Base-by-base conservation (phyloP, 2,113 vertebrate species). In the Calidris pygmaea region DNA sequence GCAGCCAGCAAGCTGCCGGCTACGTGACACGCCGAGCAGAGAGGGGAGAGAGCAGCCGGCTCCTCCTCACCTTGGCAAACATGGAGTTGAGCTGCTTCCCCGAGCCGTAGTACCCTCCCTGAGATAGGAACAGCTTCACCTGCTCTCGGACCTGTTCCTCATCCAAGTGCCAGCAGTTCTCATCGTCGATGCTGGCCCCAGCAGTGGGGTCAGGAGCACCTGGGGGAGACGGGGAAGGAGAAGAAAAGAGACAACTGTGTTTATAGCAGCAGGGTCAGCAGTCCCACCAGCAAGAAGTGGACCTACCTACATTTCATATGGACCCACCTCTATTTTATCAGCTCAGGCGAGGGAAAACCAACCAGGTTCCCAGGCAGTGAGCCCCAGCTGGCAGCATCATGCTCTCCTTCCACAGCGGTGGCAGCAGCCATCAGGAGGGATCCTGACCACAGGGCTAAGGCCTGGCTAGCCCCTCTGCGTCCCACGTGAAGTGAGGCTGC, bases 41-140 rank as follows among this genome's bases (percentile, higher is more conserved):
- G 59, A 78, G 50, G 52, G 56, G 26, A 81, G 55, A 93, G 41
- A 85, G 90, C 62, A 55, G 21, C 14, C 10, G 30, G 91, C 81
- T 56, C 84, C 83, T 39, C 81, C 98, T 98, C 97, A 99, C 99
- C 99, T 99, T 99, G 87, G 99, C 99, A 90, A 99, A 99, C 99
- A 99, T 99, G 97, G 99, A 99, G 97, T 99, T 99, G 95, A 99
- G 99, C 93, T 99, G 99, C 97, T 99, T 99, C 88, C 99, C 99
- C 39, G 99, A 99, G 95, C 99, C 99, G 62, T 99, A 99, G 98
- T 99, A 99, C 81, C 99, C 99, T 91, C 99, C 99, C 98, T 99
- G 99, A 67, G 99, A 99, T 75, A 99, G 98, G 97, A 99, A 99
- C 96, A 99, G 98, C 96, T 99, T 99, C 97, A 99, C 99, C 95